These are phyloP conservation scores for Mechanitis mazaeus DNA, from an alignment of 2,888 invertebrate species.

Conservation along the genomic window DNA sequence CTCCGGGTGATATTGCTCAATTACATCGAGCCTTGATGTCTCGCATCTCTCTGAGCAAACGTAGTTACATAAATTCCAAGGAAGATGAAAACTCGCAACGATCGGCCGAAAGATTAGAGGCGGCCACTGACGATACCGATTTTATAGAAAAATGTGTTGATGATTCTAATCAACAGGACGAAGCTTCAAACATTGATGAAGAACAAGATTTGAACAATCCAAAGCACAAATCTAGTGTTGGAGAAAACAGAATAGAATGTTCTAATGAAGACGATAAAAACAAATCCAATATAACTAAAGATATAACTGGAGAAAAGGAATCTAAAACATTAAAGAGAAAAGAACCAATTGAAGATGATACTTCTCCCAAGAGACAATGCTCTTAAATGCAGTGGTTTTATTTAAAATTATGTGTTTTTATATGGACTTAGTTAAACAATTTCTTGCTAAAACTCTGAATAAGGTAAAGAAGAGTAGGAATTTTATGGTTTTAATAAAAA, in stretches of 20 bases:
- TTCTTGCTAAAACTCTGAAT: slow-evolving; percentile 45
- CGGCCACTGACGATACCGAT: slow-evolving; percentile 47
- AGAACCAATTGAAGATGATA: slow-evolving; percentile 56
- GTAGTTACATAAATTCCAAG: slow-evolving; percentile 40
- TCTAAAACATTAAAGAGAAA: slow-evolving; percentile 55
- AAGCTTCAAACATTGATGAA: slow-evolving; percentile 33
- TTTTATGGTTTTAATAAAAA: slow-evolving; percentile 59
- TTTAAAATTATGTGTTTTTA: slow-evolving; percentile 40
- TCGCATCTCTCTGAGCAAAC: slow-evolving; percentile 54
- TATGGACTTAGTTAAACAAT: slow-evolving; percentile 42
- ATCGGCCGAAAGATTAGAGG: slow-evolving; percentile 58
- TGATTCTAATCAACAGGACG: slow-evolving; percentile 35
- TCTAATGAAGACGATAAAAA: slow-evolving; percentile 43
- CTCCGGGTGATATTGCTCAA: slow-evolving; percentile 59
- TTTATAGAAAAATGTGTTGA: slow-evolving; percentile 44
- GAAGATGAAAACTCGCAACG: slow-evolving; percentile 49
- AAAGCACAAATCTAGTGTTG: slow-evolving; percentile 22
- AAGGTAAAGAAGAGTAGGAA: slow-evolving; percentile 40
- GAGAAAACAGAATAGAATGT: slow-evolving; percentile 42
- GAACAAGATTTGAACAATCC: slow-evolving; percentile 32
- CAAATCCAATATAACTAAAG: slow-evolving; percentile 42
- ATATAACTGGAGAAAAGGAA: slow-evolving; percentile 43
- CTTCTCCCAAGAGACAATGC: slow-evolving; percentile 68
- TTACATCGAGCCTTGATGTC: slow-evolving; percentile 53
- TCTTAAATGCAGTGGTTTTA: slow-evolving; percentile 37